These are phyloP conservation scores for Zelostemma sp. DNA, from an alignment of 1,140 invertebrate species.

Conservation along the genomic window DNA sequence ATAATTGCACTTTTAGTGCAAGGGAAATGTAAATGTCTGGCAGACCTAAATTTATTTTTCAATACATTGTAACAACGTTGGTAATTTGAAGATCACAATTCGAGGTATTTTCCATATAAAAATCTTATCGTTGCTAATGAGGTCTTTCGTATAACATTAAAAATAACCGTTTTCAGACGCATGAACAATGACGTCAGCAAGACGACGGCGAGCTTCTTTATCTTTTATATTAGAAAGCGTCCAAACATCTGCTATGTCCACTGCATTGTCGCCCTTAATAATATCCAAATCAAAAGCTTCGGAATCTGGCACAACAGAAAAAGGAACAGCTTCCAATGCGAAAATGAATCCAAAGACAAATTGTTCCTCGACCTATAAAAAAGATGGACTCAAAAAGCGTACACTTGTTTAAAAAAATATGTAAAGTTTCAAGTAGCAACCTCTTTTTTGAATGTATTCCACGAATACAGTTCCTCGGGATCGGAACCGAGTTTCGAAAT, in stretches of 20 bases:
- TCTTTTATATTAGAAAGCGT: conserved; percentile 52
- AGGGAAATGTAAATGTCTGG: too few relatives aligned
- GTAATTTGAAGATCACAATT: too few relatives aligned
- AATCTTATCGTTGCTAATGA: too few relatives aligned
- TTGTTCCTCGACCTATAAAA: conserved; percentile 72
- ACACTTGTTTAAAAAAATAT: too few relatives aligned
- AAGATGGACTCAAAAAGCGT: too few relatives aligned
- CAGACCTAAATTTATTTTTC: too few relatives aligned
- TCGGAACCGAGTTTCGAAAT: conserved; percentile 74
- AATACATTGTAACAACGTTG: too few relatives aligned
- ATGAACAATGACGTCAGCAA: conserved; percentile 75
- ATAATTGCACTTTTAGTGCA: too few relatives aligned
- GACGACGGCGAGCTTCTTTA: conserved; percentile 51
- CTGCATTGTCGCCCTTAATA: conserved; percentile 63
- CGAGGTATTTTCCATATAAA: too few relatives aligned
- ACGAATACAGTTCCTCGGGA: conserved; percentile 73
- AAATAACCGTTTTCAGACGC: conserved; percentile 70
- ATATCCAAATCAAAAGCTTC: conserved; percentile 75
- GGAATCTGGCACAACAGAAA: conserved; percentile 72
- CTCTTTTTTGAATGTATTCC: conserved; percentile 63
- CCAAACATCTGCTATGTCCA: conserved; percentile 61
- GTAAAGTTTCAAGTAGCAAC: conserved; percentile 31
- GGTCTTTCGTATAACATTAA: too few relatives aligned
- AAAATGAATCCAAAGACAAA: conserved; percentile 75
- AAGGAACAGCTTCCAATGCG: conserved; percentile 75